Conservation (phyloP, 2,113 vertebrate genomes). For the Neolamprologus caudopunctatus region DNA sequence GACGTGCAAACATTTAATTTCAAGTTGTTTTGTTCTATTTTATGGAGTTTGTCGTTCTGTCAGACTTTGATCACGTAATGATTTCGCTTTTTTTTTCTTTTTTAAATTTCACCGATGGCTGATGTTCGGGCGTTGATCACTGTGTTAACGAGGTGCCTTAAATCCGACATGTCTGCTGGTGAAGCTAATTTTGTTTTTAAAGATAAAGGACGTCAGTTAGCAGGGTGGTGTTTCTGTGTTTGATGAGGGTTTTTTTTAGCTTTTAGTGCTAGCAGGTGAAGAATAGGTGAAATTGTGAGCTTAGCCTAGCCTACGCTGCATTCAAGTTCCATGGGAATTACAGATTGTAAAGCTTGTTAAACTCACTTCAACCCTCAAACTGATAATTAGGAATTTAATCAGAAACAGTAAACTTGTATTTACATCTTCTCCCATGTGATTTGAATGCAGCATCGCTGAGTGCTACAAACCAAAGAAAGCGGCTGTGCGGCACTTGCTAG, state of each 20-base stretch:
- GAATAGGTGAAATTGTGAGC: background rate
- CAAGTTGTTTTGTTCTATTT: background rate
- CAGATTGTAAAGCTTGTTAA: background rate
- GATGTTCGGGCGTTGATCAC: background rate
- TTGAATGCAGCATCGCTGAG: slow-evolving; percentile 3
- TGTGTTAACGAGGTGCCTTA: background rate
- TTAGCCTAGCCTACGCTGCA: background rate
- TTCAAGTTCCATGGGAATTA: background rate
- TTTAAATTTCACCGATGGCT: background rate
- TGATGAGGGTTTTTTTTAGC: rapidly evolving
- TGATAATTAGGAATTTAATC: background rate
- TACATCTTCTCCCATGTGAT: background rate
- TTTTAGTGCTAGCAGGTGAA: background rate
- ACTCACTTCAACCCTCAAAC: background rate
- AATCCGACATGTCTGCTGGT: background rate
- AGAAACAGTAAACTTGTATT: background rate
- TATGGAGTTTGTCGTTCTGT: background rate
- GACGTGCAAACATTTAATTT: background rate
- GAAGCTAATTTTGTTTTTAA: background rate
- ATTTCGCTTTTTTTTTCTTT: background rate
- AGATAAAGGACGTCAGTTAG: background rate
- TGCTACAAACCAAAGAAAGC: slow-evolving; percentile 56
- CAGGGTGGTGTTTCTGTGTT: background rate
- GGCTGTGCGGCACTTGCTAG: background rate
- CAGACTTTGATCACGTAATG: background rate